phyloP scores from a whole-genome alignment of 2,797 vertebrate genomes.

The Enoplosus armatus region DNA sequence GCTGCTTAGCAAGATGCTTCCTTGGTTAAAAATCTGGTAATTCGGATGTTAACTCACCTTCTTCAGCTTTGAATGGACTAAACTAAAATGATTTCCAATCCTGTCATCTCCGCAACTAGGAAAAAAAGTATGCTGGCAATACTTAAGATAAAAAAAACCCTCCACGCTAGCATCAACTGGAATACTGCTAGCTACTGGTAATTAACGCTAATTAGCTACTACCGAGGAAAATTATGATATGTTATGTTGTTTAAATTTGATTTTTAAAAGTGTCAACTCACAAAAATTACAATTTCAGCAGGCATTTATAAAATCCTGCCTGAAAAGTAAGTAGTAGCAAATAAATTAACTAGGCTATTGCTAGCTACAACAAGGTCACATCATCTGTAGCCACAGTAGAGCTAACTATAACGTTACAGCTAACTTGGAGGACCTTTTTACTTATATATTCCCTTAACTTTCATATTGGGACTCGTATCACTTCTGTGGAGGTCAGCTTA shows the following conservation, averaged over 20 bases:
- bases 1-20: not conserved
- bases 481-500: constrained; percentile 11
- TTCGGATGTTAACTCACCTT: not conserved
- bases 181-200: not conserved
- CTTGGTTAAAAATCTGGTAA: not conserved
- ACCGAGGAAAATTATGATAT: not conserved
- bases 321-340: not conserved
- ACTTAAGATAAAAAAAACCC: not conserved
- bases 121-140: not conserved
- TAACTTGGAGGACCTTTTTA: not conserved
- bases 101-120: not conserved
- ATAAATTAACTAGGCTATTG: not conserved
- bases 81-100: not conserved
- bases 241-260: not conserved
- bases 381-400: not conserved
- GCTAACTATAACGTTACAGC: too few species aligned
- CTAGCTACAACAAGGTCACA: not conserved
- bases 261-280: not conserved
- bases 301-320: not conserved
- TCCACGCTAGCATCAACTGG: not conserved
- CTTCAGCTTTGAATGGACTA: not conserved
- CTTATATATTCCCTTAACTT: not conserved
- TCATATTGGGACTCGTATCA: not conserved
- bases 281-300: not conserved
- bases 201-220: not conserved